A percentile compares a stretch with the other conserved stretches of the same genome.
These are phyloP conservation scores for Tetrao urogallus DNA, from an alignment of 2,113 vertebrate species.

Conservation along the genomic window DNA sequence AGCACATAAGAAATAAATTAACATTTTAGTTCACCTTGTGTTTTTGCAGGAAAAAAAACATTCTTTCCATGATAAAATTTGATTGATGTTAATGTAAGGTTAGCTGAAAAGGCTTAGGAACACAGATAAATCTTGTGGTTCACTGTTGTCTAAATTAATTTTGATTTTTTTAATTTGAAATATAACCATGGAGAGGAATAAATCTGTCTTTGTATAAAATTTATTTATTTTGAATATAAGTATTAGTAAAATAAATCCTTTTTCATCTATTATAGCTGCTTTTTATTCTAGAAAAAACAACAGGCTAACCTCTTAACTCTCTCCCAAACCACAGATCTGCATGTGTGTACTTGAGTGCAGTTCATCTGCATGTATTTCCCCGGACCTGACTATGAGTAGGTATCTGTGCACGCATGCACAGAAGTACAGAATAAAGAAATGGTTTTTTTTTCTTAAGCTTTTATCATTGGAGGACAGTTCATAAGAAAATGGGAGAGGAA, in stretches of 20 bases:
- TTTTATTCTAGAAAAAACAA: background rate
- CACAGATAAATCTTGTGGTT: background rate
- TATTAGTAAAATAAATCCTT: background rate
- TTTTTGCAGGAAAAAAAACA: background rate
- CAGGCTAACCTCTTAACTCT: background rate
- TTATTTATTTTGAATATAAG: background rate
- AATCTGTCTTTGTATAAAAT: background rate
- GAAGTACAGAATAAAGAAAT: background rate
- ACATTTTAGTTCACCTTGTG: background rate
- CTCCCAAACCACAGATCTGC: background rate
- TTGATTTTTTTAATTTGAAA: background rate
- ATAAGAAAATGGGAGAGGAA: background rate
- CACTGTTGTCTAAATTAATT: background rate
- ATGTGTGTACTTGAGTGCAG: background rate
- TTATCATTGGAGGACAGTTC: background rate
- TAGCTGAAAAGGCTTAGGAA: background rate
- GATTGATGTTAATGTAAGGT: background rate
- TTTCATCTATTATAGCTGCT: background rate
- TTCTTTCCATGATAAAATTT: background rate
- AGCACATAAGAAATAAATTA: background rate
- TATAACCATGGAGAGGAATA: background rate
- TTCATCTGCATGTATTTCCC: background rate
- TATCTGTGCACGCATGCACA: background rate
- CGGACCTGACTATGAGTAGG: background rate
- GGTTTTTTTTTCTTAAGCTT: background rate